phyloP scores from a whole-genome alignment of 2,888 invertebrate genomes.

The Tenthredo scrophulariae region DNA sequence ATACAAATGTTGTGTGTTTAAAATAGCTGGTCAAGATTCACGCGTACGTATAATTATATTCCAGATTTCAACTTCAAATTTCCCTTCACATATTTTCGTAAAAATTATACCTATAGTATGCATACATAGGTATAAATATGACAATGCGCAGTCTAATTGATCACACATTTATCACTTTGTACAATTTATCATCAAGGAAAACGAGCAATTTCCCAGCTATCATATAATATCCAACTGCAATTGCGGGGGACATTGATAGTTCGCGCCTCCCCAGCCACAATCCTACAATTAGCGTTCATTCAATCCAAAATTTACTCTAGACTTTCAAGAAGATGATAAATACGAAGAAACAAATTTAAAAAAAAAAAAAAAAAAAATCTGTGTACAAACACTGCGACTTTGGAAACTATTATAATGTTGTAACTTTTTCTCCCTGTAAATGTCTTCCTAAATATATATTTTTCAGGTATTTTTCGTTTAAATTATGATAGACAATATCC shows the following conservation, averaged over 20 bases:
- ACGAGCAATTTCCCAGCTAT: neutral
- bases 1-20: slow-evolving; percentile 36
- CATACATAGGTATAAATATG: neutral
- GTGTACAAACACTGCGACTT: neutral
- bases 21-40: slow-evolving; percentile 28
- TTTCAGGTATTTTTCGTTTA: neutral
- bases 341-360: neutral
- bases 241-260: neutral
- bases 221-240: neutral
- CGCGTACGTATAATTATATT: neutral
- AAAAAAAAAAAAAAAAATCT: neutral
- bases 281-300: neutral
- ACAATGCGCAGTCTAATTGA: neutral
- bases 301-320: neutral
- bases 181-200: neutral
- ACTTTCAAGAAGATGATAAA: neutral
- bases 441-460: slow-evolving; percentile 36
- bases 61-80: neutral
- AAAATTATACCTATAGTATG: neutral
- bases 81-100: slow-evolving; percentile 35
- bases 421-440: slow-evolving; percentile 23
- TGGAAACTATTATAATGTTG: neutral
- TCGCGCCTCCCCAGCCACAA: neutral
- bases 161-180: neutral
- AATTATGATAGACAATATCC: slow-evolving; percentile 28